phyloP scores from a whole-genome alignment of 1,140 invertebrate species.

The Stegodyphus mimosarum region DNA sequence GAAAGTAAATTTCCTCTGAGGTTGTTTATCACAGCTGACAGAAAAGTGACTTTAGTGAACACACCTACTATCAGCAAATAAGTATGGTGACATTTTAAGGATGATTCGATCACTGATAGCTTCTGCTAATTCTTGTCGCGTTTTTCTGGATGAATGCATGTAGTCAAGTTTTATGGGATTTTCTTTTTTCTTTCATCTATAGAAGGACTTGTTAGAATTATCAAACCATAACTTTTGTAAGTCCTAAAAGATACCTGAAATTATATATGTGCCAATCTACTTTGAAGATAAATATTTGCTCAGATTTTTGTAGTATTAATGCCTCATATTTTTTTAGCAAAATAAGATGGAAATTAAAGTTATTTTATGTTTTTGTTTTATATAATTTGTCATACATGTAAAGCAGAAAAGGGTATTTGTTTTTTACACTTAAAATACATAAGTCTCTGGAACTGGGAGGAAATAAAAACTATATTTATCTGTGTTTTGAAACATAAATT shows the following conservation, averaged over 20 bases:
- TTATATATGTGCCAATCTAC: slow-evolving; percentile 45
- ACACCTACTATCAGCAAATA: slow-evolving; percentile 20
- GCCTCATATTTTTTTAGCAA: slow-evolving; percentile 1
- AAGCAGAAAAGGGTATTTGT: neutral
- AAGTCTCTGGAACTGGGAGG: no score
- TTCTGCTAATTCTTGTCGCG: neutral
- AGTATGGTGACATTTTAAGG: slow-evolving; percentile 1
- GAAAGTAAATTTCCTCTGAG: slow-evolving; percentile 16
- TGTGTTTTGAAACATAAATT: slow-evolving; percentile 22
- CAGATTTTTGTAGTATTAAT: slow-evolving; percentile 7
- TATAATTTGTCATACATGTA: neutral
- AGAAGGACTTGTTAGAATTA: slow-evolving; percentile 10
- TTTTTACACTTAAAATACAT: neutral
- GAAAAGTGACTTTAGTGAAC: slow-evolving; percentile 33
- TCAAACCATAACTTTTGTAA: slow-evolving; percentile 28
- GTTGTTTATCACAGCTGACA: slow-evolving; percentile 29
- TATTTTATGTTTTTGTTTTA: neutral
- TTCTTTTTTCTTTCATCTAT: slow-evolving; percentile 30
- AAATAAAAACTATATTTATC: neutral
- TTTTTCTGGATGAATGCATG: slow-evolving; percentile 19
- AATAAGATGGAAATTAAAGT: neutral
- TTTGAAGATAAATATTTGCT: neutral
- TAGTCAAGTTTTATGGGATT: slow-evolving; percentile 11
- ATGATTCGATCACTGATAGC: slow-evolving; percentile 19
- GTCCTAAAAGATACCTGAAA: slow-evolving; percentile 13